These are phyloP conservation scores for Rhabditoides inermis DNA, from an alignment of 2,888 invertebrate species.

Conservation along the genomic window DNA sequence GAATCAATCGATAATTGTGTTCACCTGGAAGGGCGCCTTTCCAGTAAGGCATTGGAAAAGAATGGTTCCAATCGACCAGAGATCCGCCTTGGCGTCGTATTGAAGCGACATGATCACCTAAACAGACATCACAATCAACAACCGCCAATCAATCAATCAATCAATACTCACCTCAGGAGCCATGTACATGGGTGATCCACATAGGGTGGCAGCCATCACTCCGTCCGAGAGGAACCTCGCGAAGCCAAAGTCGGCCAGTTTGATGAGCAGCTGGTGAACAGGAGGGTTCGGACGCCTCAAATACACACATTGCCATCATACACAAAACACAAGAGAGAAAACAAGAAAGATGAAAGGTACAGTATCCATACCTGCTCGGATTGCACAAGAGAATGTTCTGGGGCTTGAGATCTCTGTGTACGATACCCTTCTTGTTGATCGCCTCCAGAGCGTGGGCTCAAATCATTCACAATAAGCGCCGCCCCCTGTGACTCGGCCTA, in stretches of 20 bases:
- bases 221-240: conserved; percentile 95
- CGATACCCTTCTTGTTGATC: conserved; percentile 89
- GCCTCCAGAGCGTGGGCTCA: conserved; percentile 92
- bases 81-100: conserved; percentile 96
- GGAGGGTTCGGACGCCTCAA: conserved; percentile 64
- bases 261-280: conserved; percentile 79
- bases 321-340: too few relatives aligned
- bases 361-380: too few relatives aligned
- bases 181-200: conserved; percentile 99
- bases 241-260: conserved; percentile 95
- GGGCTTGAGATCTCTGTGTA: conserved; percentile 96
- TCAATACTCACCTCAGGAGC: conserved; percentile 59
- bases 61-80: conserved; percentile 98
- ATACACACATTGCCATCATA: too few relatives aligned
- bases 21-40: conserved; percentile 77
- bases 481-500: conserved; percentile 53
- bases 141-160: not conserved
- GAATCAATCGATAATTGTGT: not conserved
- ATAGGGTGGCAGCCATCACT: conserved; percentile 97
- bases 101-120: conserved; percentile 87
- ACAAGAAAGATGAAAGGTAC: too few relatives aligned
- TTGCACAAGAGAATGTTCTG: conserved; percentile 89
- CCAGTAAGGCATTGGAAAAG: conserved; percentile 96
- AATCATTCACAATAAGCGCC: conserved; percentile 21
- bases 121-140: conserved; percentile 53